These are phyloP conservation scores for Champsocephalus gunnari DNA, from an alignment of 2,797 vertebrate genomes.

Conservation along the genomic window DNA sequence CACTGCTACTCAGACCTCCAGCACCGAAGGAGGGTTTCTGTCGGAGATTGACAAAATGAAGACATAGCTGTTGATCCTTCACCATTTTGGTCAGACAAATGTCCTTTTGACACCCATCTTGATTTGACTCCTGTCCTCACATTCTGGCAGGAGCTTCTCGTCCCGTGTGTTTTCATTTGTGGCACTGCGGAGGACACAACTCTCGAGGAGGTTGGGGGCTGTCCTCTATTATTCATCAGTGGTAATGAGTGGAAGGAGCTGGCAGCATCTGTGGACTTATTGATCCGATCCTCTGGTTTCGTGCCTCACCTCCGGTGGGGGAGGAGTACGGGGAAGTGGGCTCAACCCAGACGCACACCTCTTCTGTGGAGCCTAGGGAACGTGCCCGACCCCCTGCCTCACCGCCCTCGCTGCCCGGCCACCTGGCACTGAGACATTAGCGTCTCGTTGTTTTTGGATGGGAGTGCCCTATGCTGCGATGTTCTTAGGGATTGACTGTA, in stretches of 20 bases:
- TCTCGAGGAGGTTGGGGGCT: constrained; percentile 58
- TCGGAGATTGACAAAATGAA: constrained; percentile 11
- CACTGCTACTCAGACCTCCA: constrained; percentile 14
- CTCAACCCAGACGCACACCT: constrained; percentile 46
- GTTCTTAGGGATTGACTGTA: constrained; percentile 1
- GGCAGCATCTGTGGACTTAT: constrained; percentile 80
- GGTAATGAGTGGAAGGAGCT: constrained; percentile 80
- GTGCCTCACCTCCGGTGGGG: constrained; percentile 70
- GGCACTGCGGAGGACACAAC: constrained; percentile 44
- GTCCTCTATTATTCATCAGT: constrained; percentile 83
- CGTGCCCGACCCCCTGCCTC: constrained; percentile 21
- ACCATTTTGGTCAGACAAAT: not conserved
- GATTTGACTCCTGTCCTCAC: constrained; percentile 23
- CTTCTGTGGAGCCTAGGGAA: constrained; percentile 38
- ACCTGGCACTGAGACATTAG: constrained; percentile 50
- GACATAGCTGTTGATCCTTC: constrained; percentile 3
- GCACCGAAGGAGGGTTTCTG: constrained; percentile 16
- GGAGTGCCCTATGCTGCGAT: not conserved
- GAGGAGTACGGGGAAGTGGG: constrained; percentile 24
- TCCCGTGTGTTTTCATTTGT: constrained; percentile 24
- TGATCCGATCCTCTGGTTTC: constrained; percentile 77
- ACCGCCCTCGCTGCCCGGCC: constrained; percentile 29
- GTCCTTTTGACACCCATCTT: constrained; percentile 13
- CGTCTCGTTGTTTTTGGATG: constrained; percentile 25
- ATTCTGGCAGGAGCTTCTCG: not conserved